phyloP scores from a whole-genome alignment of 2,888 invertebrate species.

The Stenotaenia linearis region DNA sequence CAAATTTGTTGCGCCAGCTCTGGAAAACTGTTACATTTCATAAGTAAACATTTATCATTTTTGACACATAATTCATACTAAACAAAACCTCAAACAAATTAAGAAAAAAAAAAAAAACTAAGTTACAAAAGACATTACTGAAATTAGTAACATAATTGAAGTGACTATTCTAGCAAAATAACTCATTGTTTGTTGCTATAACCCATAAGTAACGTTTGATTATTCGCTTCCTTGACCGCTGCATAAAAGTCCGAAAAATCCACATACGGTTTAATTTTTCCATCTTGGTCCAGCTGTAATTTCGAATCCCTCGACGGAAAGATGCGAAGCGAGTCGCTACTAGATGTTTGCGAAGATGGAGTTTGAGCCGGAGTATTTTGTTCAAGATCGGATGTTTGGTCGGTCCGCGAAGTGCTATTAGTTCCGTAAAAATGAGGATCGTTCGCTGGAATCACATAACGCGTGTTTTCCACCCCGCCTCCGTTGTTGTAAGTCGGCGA shows the following conservation, averaged over 20 bases:
- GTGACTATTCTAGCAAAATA: background rate
- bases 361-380: background rate
- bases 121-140: too few species aligned
- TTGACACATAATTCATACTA: too few species aligned
- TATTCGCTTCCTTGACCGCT: constrained; percentile 59
- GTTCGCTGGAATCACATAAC: constrained; percentile 28
- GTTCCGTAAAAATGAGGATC: constrained; percentile 35
- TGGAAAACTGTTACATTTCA: too few species aligned
- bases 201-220: background rate
- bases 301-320: constrained; percentile 35
- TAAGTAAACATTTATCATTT: too few species aligned
- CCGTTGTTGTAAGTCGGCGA: background rate
- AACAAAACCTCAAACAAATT: too few species aligned
- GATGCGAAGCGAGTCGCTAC: constrained; percentile 26
- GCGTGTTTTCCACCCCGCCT: background rate
- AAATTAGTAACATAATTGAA: background rate
- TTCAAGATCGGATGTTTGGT: background rate
- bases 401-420: background rate
- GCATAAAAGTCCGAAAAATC: constrained; percentile 74
- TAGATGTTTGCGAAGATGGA: constrained; percentile 27
- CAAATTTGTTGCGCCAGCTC: too few species aligned
- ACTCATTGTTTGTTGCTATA: background rate
- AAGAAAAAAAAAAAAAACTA: too few species aligned
- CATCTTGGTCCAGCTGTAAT: constrained; percentile 58
- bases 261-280: constrained; percentile 71